Percentiles rank a stretch among this genome's conserved stretches.
Evolutionary conservation across 2,113 vertebrate genomes (phyloP).

Genomic region (Turdus rufiventris): DNA sequence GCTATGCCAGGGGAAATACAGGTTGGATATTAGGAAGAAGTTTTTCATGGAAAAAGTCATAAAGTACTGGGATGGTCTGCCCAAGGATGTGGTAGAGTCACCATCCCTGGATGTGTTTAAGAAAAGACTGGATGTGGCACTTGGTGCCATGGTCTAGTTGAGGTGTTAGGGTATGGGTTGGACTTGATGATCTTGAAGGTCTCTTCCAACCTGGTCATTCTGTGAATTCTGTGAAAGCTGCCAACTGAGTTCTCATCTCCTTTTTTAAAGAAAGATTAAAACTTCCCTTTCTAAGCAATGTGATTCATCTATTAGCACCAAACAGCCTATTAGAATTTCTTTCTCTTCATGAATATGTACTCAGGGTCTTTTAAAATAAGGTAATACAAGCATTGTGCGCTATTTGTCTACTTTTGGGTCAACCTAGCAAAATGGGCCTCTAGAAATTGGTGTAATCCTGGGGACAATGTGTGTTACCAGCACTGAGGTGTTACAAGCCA

Average conservation of each 20-base stretch:
- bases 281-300: neutral
- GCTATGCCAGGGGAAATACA: too few species aligned
- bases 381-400: neutral
- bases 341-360: neutral
- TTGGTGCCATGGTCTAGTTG: too few species aligned
- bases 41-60: too few species aligned
- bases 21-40: too few species aligned
- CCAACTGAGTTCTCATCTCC: fast-evolving
- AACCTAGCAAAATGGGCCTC: neutral
- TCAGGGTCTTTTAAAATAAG: neutral
- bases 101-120: too few species aligned
- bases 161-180: too few species aligned
- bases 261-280: neutral
- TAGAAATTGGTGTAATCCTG: neutral
- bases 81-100: too few species aligned
- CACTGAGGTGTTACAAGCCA: neutral
- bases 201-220: too few species aligned
- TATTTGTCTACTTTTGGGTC: neutral
- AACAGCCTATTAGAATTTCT: neutral
- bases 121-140: too few species aligned
- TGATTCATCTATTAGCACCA: neutral
- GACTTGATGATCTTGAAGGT: too few species aligned
- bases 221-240: neutral
- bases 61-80: too few species aligned
- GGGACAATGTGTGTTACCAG: neutral